These are phyloP conservation scores for Xenus cinereus DNA, from an alignment of 2,113 vertebrate genomes.

Conservation along the genomic window DNA sequence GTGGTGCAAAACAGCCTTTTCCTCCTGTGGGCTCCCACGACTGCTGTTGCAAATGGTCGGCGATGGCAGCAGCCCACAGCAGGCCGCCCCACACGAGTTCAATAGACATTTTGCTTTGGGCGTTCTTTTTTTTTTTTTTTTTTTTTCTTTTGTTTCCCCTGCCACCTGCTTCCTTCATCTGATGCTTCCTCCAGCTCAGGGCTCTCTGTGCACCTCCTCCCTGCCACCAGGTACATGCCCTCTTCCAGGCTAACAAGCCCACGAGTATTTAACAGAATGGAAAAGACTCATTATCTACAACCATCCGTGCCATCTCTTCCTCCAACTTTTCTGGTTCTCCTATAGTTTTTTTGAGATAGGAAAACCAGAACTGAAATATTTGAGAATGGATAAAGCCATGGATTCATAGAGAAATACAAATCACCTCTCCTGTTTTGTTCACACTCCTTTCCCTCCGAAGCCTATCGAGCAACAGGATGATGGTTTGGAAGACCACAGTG, in stretches of 20 bases:
- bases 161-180: not conserved
- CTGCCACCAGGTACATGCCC: not conserved
- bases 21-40: rapidly evolving
- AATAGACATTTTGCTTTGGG: rapidly evolving
- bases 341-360: not conserved
- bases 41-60: rapidly evolving
- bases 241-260: not conserved
- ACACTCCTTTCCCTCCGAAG: not conserved
- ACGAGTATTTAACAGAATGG: not conserved
- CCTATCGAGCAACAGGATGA: not conserved
- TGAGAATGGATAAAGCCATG: not conserved
- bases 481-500: not conserved
- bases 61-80: not conserved
- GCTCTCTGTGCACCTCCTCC: not conserved
- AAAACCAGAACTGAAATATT: not conserved
- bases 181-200: not conserved
- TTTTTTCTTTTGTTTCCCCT: no score
- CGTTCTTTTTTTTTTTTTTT: not conserved
- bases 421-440: not conserved
- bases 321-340: not conserved
- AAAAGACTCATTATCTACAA: not conserved
- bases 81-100: rapidly evolving
- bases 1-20: not conserved
- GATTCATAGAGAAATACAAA: not conserved
- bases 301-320: not conserved